Conservation (phyloP, 1,140 invertebrate species). For the Euglossa dilemma region DNA sequence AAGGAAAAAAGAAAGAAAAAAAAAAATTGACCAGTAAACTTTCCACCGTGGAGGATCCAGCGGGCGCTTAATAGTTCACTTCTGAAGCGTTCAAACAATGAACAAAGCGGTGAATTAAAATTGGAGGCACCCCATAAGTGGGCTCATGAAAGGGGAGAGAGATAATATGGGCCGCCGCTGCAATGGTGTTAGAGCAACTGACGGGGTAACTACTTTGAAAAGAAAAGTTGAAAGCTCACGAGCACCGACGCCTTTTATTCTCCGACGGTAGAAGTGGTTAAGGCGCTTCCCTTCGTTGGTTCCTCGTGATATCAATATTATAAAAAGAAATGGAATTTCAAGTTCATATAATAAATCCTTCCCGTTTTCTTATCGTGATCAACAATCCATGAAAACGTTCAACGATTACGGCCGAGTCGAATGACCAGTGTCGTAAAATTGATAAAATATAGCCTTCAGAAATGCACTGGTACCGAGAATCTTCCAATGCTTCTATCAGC, state of each 20-base stretch:
- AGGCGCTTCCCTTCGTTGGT: neutral
- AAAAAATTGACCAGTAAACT: neutral
- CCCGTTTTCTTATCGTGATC: neutral
- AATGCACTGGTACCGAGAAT: too few species aligned
- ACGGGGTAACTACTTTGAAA: constrained; percentile 40
- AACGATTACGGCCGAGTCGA: too few species aligned
- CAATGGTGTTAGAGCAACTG: constrained; percentile 33
- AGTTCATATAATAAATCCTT: neutral
- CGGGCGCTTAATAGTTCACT: constrained; percentile 1
- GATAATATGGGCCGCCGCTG: constrained; percentile 12
- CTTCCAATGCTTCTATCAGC: too few species aligned
- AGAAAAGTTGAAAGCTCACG: constrained; percentile 42
- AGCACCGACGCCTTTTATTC: constrained; percentile 28
- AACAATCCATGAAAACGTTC: neutral
- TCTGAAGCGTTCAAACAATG: constrained; percentile 26
- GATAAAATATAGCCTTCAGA: neutral
- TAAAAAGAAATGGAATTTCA: constrained; percentile 10
- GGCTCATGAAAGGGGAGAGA: constrained; percentile 10
- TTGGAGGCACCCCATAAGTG: constrained; percentile 33
- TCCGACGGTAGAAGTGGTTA: constrained; percentile 5
- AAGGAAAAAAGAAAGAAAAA: neutral
- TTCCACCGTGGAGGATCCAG: neutral
- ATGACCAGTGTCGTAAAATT: neutral
- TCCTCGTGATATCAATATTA: constrained; percentile 18
- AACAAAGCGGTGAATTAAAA: constrained; percentile 43